Base-by-base conservation (phyloP, 30 jellyfish, hydroid and myxozoan species). In the Aurelia aurita complex sp. Pacific region DNA sequence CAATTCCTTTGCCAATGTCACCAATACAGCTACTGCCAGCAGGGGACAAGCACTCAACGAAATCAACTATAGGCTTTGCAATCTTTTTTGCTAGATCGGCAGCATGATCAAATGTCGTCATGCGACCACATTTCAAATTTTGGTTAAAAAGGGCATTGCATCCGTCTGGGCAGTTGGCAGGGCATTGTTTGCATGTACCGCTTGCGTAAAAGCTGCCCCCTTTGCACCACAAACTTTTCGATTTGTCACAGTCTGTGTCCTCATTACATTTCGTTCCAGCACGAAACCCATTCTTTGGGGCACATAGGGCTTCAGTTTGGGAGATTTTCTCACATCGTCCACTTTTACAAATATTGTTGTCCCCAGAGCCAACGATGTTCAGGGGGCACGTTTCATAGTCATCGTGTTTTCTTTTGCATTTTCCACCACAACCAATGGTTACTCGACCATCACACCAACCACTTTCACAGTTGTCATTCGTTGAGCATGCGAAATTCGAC, bases 51-150 rank as follows among this genome's bases (percentile, higher is more conserved):
- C 70, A 61, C 33, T 61, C 34, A 12, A 61, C 15, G 13, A 61
- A 61, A 23, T 61, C 70, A 7, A 61, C 70, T 6, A 61, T 16
- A 16, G 70, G 70, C 36, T 61, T 61, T 13, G 70, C 70, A 61
- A 61, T 61, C 35, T 61, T 61, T 23, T 61, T 61, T 13, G 35
- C 70, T 12, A 16, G 12, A 23, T 61, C 35, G 14, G 35, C 34
- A 61, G 70, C 70, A 10, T 61, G 70, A 61, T 61, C 70, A 61
- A 61, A 61, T 61, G 70, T 61, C 35, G 70, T 61, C 70, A 61
- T 61, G 29, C 70, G 29, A 61, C 70, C 70, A 61, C 70, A 61
- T 15, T 61, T 61, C 32, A 61, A 16, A 23, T 61, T 61, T 3
- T 67, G 32, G 70, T 61, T 61, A 23, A 61, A 61, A 61, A 61